Evolutionary conservation across 2,888 invertebrate genomes (phyloP).

Genomic region (Philopedon plagiatum): DNA sequence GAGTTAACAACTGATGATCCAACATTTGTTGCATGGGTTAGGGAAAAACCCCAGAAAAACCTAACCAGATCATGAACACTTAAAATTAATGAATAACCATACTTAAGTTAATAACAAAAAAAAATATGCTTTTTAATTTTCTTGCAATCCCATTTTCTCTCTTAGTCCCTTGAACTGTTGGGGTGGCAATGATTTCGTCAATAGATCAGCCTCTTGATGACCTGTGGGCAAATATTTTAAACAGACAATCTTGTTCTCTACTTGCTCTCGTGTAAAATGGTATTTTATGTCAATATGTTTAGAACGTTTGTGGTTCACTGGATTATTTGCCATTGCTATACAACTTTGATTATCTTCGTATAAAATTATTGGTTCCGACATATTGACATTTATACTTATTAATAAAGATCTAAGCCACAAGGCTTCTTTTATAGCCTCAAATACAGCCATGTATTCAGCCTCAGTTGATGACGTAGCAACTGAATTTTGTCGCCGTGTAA

Average conservation of each 20-base stretch:
- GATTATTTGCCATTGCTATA: slow-evolving; percentile 60
- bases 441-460: slow-evolving; percentile 58
- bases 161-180: slow-evolving; percentile 5
- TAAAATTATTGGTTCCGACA: slow-evolving; percentile 50
- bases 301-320: slow-evolving; percentile 55
- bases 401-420: slow-evolving; percentile 58
- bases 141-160: slow-evolving; percentile 14
- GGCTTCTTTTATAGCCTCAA: too few species aligned
- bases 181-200: slow-evolving; percentile 3
- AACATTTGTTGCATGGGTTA: slow-evolving; percentile 19
- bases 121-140: too few species aligned
- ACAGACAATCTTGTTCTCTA: slow-evolving; percentile 56
- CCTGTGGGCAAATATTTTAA: slow-evolving; percentile 35
- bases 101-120: too few species aligned
- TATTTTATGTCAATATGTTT: slow-evolving; percentile 60
- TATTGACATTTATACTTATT: slow-evolving; percentile 51
- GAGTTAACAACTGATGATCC: slow-evolving; percentile 3
- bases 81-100: too few species aligned
- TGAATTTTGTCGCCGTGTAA: slow-evolving; percentile 57
- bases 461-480: slow-evolving; percentile 59
- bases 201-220: slow-evolving; percentile 10
- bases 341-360: slow-evolving; percentile 62
- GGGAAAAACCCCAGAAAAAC: slow-evolving; percentile 26
- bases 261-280: slow-evolving; percentile 42
- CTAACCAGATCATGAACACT: slow-evolving; percentile 30